Conservation (phyloP, 1,140 invertebrate genomes). For the Zaprionus kolodkinae region DNA sequence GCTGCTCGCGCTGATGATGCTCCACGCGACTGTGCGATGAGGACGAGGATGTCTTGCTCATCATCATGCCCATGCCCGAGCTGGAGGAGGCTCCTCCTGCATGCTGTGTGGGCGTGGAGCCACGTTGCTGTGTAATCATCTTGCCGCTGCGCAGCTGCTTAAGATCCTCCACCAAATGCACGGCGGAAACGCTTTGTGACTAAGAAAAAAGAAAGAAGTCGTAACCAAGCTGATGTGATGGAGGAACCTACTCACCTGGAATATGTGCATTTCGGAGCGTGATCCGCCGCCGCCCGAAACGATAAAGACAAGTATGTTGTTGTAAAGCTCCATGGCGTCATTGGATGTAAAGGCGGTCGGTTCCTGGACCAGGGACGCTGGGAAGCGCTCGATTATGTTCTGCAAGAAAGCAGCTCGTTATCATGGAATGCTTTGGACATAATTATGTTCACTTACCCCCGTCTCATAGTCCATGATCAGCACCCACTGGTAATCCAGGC, state of each 20-base stretch:
- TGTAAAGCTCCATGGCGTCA: slow-evolving; percentile 98
- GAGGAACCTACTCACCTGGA: slow-evolving; percentile 87
- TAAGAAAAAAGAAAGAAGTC: slow-evolving; percentile 70
- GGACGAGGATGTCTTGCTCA: slow-evolving; percentile 84
- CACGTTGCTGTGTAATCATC: slow-evolving; percentile 86
- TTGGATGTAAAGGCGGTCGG: slow-evolving; percentile 98
- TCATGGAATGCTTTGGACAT: background rate
- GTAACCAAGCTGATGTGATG: background rate
- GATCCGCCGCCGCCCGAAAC: slow-evolving; percentile 89
- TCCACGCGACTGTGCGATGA: slow-evolving; percentile 66
- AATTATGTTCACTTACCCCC: slow-evolving; percentile 88
- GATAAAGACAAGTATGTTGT: slow-evolving; percentile 99
- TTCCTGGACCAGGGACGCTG: slow-evolving; percentile 95
- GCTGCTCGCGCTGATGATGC: slow-evolving; percentile 64
- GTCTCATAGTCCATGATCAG: slow-evolving; percentile 98
- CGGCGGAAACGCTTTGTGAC: slow-evolving; percentile 93
- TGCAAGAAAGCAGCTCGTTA: slow-evolving; percentile 84
- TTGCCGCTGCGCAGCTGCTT: slow-evolving; percentile 92
- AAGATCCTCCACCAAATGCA: slow-evolving; percentile 94
- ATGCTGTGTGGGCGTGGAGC: slow-evolving; percentile 80
- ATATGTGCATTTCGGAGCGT: slow-evolving; percentile 98
- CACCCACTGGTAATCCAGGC: slow-evolving; percentile 94
- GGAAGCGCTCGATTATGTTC: slow-evolving; percentile 98
- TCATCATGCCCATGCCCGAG: slow-evolving; percentile 66
- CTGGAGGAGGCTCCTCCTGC: slow-evolving; percentile 51